Evolutionary conservation across 2,113 vertebrate genomes (phyloP), one percentile per base, ranked within the genome.

Genomic region (Clinocottus analis): DNA sequence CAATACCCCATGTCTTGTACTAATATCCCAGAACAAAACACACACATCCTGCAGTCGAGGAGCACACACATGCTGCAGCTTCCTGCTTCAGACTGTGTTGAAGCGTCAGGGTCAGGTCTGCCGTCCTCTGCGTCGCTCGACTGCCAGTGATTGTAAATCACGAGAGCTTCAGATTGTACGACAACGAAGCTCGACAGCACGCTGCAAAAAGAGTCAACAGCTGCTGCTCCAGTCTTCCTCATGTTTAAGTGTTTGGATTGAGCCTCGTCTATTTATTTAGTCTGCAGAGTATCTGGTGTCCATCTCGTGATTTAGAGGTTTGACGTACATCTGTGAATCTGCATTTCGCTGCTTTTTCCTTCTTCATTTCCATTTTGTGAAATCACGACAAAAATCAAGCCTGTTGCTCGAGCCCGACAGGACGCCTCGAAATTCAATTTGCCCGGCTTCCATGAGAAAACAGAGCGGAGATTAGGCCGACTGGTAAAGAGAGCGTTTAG

Each of bases 401-500:
- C 37, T 60, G 39, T n/a, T 65, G 51, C 75, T 73, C 27, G 16
- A 68, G 74, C 59, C 61, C 72, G 70, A 78, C 71, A 78, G 64
- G 76, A 89, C 82, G 55, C 53, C 58, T 75, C 63, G 47, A 80
- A 86, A 90, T 85, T 85, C 39, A 82, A 87, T 85, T 86, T 74
- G 75, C 56, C 73, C 6, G 73, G 75, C 64, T 84, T 87, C 82
- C 41, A 33, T 79, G 79, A 45, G 77, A 90, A 86, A 87, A 84
- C 84, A 84, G 63, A 3, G n/a, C 47, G 27, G 61, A 74, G 88
- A 87, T 87, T 79, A 80, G 65, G 63, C 59, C 76, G 49, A 77
- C 63, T 85, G 77, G 79, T 89, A 85, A 89, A 87, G 88, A 83
- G 73, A 72, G 33, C 72, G 68, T 86, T 87, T 89, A 86, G 78